These are phyloP conservation scores for Yponomeuta plumbellus DNA, from an alignment of 2,888 invertebrate genomes.

Conservation along the genomic window DNA sequence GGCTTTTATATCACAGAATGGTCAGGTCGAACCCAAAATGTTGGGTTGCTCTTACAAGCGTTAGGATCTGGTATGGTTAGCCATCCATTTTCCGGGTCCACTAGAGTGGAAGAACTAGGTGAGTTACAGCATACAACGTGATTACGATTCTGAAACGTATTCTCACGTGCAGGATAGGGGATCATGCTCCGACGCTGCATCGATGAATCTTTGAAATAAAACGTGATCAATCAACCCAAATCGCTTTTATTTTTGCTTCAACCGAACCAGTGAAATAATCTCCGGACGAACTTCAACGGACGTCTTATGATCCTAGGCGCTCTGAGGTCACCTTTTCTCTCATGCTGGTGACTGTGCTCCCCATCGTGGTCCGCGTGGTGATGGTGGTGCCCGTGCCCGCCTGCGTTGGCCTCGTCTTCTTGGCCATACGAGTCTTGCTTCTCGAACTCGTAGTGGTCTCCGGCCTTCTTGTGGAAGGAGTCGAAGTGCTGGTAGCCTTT, in stretches of 20 bases:
- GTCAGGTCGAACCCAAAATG: no score
- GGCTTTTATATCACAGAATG: no score
- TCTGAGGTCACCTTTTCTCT: slow-evolving; percentile 51
- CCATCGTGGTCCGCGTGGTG: slow-evolving; percentile 68
- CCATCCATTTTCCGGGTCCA: no score
- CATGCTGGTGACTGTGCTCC: slow-evolving; percentile 56
- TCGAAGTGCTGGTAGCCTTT: slow-evolving; percentile 85
- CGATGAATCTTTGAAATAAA: neutral
- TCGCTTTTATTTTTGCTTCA: slow-evolving; percentile 21
- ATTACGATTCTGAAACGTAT: no score
- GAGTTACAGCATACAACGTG: no score
- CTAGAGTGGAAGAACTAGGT: no score
- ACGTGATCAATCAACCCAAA: neutral
- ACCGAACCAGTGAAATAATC: slow-evolving; percentile 43
- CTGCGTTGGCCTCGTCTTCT: slow-evolving; percentile 67
- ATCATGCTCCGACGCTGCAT: no score
- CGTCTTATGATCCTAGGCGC: slow-evolving; percentile 24
- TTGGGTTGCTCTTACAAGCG: no score
- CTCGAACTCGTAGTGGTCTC: slow-evolving; percentile 83
- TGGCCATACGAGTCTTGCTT: slow-evolving; percentile 80
- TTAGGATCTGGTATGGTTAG: no score
- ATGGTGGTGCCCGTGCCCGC: slow-evolving; percentile 58
- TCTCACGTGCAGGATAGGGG: no score
- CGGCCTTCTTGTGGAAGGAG: slow-evolving; percentile 83
- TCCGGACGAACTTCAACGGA: slow-evolving; percentile 43